Evolutionary conservation across 2,888 invertebrate species (phyloP), one percentile per base, ranked within the genome.

Genomic region (Brachylomia viminalis): DNA sequence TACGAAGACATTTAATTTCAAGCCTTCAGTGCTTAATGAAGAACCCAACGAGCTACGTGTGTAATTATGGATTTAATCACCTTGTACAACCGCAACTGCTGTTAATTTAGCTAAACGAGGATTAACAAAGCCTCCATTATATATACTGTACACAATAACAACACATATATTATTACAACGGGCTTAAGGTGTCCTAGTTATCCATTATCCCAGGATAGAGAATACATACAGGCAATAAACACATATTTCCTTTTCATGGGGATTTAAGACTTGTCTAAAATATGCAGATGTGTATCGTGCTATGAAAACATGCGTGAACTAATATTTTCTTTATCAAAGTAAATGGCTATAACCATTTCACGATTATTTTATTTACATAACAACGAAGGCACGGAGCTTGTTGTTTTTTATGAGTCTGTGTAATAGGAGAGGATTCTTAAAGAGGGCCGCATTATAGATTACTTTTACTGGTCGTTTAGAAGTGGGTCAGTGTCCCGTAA

Each of bases 401-500:
- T 87, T 75, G 67, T 84, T 84, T 86, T 86, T 86, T 79, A 83
- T 75, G 85, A 82, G 76, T 77, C 79, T 76, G 84, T 83, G 72
- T 87, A 82, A 82, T 83, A 80, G 79, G 83, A 82, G 64, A 83
- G 76, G 81, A 88, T 91, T 91, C 92, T 92, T 92, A 87, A 92
- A 91, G 91, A 90, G 90, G 84, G 84, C 86, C 91, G 89, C 84
- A 91, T 92, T 92, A 92, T 85, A 87, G 88, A 92, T 91, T 92
- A 92, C 91, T 93, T 93, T 91, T 91, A 90, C 89, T 86, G 88
- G 83, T 89, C 85, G 92, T 93, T 95, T 89, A 94, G 95, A 95
- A 93, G 95, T 94, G 92, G 93, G 92, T 93, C 94, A 95, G 93
- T 93, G 95, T 95, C 94, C 95, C 96, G 96, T 95, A 91, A 96